Evolutionary conservation across 2,113 vertebrate genomes (phyloP), one percentile per base, ranked within the genome.

Genomic region (Paedocypris sp.): DNA sequence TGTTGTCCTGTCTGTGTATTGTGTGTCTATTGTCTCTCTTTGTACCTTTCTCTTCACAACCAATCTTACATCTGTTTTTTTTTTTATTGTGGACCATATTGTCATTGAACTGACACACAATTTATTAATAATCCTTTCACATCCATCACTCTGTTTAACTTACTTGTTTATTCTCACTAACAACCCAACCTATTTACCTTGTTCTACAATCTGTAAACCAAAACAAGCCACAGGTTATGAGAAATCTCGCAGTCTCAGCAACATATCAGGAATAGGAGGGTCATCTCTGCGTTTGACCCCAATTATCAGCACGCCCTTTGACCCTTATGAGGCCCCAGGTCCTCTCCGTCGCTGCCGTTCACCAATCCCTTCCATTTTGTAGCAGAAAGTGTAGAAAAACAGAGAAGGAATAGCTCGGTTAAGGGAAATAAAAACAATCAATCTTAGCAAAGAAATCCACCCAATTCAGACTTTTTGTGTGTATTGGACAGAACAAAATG

Each of bases 231-330:
- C 83, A 33, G 83, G 88, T 81, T 90, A 91, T 36, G 91, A 94
- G 78, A 93, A 92, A 82, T 93, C 91, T 76, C 88, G 83, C 76
- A 94, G 91, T 78, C 83, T 94, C 64, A 90, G 77, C 83, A 93
- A 90, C 81, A 91, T 94, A 83, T 89, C 89, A 50, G 90, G 90
- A 78, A 86, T 90, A 80, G 83, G 85, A 2, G 88, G 88, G 75
- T 90, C 88, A 20, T 84, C 87, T 9, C 76, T 93, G 71, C 85
- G 88, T 71, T 87, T 93, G 13, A 82, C 89, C 64, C 91, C 89
- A 43, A 86, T 90, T 68, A 86, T 86, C 72, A 88, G 84, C 50
- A 76, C 81, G 0, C 78, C 82, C 29, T 87, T 69, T 73, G 82
- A 87, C 69, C 82, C 79, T 65, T 90, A 87, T 32, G 88, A 88